These are phyloP conservation scores for Eristalinus sepulchralis DNA, from an alignment of 2,888 invertebrate species.

Conservation along the genomic window DNA sequence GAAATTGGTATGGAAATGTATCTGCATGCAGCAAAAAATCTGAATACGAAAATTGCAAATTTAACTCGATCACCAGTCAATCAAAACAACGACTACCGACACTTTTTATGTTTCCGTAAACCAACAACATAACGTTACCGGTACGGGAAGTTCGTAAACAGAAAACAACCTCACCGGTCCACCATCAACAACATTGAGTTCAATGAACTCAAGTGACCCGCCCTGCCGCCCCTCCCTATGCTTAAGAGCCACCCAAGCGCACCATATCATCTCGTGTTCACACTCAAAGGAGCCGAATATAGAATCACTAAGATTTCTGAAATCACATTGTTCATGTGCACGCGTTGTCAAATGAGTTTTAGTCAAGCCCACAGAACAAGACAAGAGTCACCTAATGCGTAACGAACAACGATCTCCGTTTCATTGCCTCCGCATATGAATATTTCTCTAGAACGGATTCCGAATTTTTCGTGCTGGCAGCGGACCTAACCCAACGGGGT, in stretches of 20 bases:
- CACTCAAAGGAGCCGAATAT: background rate
- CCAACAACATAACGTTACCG: background rate
- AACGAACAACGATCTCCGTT: constrained; percentile 3
- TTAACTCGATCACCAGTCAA: background rate
- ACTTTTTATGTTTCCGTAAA: background rate
- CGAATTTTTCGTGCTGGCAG: background rate
- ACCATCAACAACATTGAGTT: background rate
- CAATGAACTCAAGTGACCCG: background rate
- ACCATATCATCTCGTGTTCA: background rate
- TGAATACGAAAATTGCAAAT: background rate
- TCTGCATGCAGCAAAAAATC: background rate
- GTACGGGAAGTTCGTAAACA: background rate
- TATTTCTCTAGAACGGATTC: constrained; percentile 1
- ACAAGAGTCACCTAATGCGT: constrained; percentile 2
- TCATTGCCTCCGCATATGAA: constrained; percentile 21
- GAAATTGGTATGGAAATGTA: background rate
- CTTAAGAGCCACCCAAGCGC: background rate
- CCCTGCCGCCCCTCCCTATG: background rate
- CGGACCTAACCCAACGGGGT: constrained; percentile 20
- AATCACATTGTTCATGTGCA: background rate
- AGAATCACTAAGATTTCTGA: background rate
- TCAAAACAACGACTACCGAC: background rate
- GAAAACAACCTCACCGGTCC: background rate
- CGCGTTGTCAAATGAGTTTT: background rate
- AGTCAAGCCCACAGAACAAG: background rate